Percentiles rank a stretch among this genome's conserved stretches.
Evolutionary conservation across 2,113 vertebrate genomes (phyloP).

Genomic region (Bothrops jararaca): DNA sequence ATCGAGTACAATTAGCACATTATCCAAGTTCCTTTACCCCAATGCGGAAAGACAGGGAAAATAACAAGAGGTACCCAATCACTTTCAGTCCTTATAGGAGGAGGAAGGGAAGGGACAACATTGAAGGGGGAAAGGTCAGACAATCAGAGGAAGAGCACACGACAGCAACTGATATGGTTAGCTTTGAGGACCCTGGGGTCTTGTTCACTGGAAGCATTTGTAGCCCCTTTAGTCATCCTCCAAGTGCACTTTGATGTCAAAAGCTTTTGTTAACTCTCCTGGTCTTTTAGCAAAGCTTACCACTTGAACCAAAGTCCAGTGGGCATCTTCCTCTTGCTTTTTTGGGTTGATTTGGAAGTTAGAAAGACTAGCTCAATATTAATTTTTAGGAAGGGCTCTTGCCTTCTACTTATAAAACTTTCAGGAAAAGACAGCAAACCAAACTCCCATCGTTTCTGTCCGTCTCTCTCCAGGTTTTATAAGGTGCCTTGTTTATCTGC

Average conservation of each 20-base stretch:
- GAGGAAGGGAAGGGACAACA: neutral
- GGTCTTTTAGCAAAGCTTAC: neutral
- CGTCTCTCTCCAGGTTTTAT: neutral
- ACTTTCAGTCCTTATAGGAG: neutral
- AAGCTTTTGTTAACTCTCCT: neutral
- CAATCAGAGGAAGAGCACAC: slow-evolving; percentile 2
- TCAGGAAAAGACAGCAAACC: neutral
- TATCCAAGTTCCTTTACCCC: accelerated
- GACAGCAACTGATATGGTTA: neutral
- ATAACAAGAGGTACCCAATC: neutral
- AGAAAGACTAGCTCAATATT: neutral
- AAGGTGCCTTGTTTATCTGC: neutral
- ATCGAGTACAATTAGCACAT: neutral
- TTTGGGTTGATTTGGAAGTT: neutral
- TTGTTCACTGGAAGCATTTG: slow-evolving; percentile 32
- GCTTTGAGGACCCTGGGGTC: neutral
- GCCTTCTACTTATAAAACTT: neutral
- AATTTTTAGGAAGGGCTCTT: neutral
- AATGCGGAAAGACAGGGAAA: neutral
- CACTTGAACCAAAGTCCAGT: neutral
- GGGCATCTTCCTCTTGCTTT: neutral
- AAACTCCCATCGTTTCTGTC: neutral
- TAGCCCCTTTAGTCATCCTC: slow-evolving; percentile 44
- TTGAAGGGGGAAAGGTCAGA: slow-evolving; percentile 16
- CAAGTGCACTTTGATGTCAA: slow-evolving; percentile 47